A percentile compares a stretch with the other conserved stretches of the same genome.
Evolutionary conservation across 2,113 vertebrate species (phyloP).

Genomic region (Sminthopsis crassicaudata): DNA sequence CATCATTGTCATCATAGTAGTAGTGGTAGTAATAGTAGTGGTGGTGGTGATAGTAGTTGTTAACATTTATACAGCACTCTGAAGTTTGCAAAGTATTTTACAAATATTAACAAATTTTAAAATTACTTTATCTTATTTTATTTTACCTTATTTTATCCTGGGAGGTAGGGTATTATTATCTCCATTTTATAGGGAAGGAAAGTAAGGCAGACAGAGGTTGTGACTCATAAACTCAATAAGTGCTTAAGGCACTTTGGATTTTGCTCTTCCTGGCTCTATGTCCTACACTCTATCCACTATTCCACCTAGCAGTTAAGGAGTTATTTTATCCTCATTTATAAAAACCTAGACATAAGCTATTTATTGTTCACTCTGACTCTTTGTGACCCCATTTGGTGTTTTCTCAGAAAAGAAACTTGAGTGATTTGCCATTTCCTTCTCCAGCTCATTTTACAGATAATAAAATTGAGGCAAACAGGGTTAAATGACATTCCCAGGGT

Average conservation of each 20-base stretch:
- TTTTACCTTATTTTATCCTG: background rate
- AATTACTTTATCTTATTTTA: no score
- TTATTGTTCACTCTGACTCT: no score
- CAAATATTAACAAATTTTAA: background rate
- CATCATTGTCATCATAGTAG: no score
- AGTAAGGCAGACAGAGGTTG: background rate
- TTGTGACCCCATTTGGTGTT: no score
- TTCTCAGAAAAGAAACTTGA: no score
- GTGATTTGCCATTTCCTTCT: no score
- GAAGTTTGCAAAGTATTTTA: background rate
- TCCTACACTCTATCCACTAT: background rate
- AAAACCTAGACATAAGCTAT: background rate
- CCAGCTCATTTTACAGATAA: no score
- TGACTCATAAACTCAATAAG: background rate
- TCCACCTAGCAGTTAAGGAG: background rate
- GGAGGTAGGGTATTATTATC: background rate
- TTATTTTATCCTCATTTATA: background rate
- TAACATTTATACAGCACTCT: background rate
- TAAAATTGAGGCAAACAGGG: no score
- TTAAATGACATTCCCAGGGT: no score
- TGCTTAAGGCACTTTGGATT: background rate
- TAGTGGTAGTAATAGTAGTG: background rate
- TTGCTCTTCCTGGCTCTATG: background rate
- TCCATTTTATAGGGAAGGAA: background rate
- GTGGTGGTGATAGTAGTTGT: no score